These are phyloP conservation scores for Colossoma macropomum DNA, from an alignment of 2,113 vertebrate genomes.

Conservation along the genomic window DNA sequence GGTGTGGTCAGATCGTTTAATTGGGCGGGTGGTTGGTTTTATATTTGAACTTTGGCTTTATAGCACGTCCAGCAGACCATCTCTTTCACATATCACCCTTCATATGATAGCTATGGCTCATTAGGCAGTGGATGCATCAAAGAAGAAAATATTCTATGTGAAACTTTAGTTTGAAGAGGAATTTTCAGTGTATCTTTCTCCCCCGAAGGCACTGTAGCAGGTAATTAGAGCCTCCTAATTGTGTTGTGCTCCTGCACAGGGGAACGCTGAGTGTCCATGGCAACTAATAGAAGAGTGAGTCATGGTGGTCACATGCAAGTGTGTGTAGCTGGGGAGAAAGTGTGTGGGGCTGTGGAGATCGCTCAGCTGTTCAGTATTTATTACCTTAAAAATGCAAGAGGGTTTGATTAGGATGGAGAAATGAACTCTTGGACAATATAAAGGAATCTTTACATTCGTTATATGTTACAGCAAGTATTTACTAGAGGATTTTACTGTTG, in stretches of 20 bases:
- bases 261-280: constrained; percentile 59
- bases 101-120: background rate
- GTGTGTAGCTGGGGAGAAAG: constrained; percentile 8
- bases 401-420: background rate
- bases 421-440: background rate
- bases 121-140: background rate
- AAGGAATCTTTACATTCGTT: background rate
- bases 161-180: background rate
- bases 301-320: constrained; percentile 32
- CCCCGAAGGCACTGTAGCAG: constrained; percentile 8
- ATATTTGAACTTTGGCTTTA: background rate
- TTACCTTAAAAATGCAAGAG: constrained; percentile 9
- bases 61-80: background rate
- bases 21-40: background rate
- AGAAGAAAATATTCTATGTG: background rate
- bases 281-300: constrained; percentile 55
- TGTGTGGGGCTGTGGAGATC: constrained; percentile 21
- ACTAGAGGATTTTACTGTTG: background rate
- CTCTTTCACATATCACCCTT: background rate
- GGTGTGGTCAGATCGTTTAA: background rate
- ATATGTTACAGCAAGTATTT: background rate
- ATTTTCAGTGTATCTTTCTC: constrained; percentile 34
- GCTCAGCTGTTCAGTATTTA: background rate
- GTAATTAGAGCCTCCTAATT: constrained; percentile 58
- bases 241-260: constrained; percentile 47